A percentile compares a stretch with the other conserved stretches of the same genome.
These are phyloP conservation scores for Glyphotaelius pellucidus DNA, from an alignment of 2,888 invertebrate genomes.

Conservation along the genomic window DNA sequence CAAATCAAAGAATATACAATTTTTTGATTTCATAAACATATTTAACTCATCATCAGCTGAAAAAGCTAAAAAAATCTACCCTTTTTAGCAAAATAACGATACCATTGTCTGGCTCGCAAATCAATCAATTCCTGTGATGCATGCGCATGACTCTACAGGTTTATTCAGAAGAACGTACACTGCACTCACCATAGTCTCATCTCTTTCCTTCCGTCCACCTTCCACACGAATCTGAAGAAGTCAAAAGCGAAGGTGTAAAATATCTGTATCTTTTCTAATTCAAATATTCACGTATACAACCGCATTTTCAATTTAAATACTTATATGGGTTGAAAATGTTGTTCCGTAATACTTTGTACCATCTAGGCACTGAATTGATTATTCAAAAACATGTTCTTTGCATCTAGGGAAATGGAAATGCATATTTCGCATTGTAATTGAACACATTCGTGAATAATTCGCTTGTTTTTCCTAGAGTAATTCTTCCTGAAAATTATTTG, in stretches of 20 bases:
- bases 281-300: not conserved
- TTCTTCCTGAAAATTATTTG: not conserved
- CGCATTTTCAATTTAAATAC: not conserved
- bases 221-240: not conserved
- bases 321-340: not conserved
- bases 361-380: not conserved
- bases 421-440: not conserved
- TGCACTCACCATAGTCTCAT: constrained; percentile 4
- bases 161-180: constrained; percentile 15
- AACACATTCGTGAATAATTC: not conserved
- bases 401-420: not conserved
- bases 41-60: not conserved
- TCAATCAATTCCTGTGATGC: constrained; percentile 63
- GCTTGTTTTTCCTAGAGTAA: not conserved
- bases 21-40: too few relatives aligned
- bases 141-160: constrained; percentile 63
- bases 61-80: not conserved
- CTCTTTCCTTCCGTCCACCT: constrained; percentile 42
- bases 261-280: not conserved
- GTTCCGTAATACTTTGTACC: not conserved
- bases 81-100: not conserved
- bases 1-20: too few relatives aligned
- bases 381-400: too few relatives aligned
- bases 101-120: constrained; percentile 1
- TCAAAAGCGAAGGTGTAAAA: not conserved